phyloP scores from a whole-genome alignment of 1,140 invertebrate genomes.

The Melanaphis sacchari region DNA sequence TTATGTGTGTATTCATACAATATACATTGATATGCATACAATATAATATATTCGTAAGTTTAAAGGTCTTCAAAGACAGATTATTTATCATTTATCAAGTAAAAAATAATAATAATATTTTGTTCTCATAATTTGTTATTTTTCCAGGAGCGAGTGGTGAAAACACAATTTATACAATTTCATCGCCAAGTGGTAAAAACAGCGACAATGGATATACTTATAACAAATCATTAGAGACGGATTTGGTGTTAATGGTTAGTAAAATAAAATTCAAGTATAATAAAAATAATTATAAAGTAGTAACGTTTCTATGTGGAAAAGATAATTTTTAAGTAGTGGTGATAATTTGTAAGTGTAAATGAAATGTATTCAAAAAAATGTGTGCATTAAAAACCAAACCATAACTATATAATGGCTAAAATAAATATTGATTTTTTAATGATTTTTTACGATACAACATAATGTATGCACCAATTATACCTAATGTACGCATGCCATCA shows the following conservation, averaged over 20 bases:
- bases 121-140: background rate
- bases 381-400: background rate
- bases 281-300: background rate
- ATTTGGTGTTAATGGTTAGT: background rate
- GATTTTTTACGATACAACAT: no score
- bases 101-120: background rate
- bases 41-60: background rate
- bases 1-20: background rate
- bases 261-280: background rate
- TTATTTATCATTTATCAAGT: background rate
- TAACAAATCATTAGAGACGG: slow-evolving; percentile 13
- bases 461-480: background rate
- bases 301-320: background rate
- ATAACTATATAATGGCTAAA: background rate
- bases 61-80: background rate
- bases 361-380: background rate
- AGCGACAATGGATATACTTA: background rate
- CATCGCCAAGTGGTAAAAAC: background rate
- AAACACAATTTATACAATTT: background rate
- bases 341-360: background rate
- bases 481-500: background rate
- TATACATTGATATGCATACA: background rate
- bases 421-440: background rate
- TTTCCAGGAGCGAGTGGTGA: background rate
- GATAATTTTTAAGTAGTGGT: background rate